Evolutionary conservation across 2,113 vertebrate species (phyloP), one percentile per base, ranked within the genome.

Genomic region (Toxotes chatareus): DNA sequence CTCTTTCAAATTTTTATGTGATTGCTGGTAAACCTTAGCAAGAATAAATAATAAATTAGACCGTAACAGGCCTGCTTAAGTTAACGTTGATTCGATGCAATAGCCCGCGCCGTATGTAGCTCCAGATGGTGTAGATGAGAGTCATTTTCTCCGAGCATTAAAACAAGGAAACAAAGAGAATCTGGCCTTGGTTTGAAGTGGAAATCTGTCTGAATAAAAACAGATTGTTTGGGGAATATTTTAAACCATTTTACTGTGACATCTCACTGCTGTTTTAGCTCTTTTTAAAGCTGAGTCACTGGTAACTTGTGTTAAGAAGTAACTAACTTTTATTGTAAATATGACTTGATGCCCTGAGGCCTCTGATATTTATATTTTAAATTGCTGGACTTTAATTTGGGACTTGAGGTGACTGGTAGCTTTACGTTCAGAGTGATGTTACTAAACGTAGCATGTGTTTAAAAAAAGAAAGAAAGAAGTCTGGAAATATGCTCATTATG

Each of bases 11-110:
- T 11, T 84, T 86, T 79, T 60, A 67, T 79, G 53, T 31, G 42
- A 79, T 67, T 72, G 60, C 74, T 77, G 63, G 76, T 76, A 78
- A 73, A 63, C 56, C 38, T 49, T 73, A 74, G 55, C 32, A 62
- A 77, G 60, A 51, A 70, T 89, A 57, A 88, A 87, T 82, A 84
- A 89, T 82, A 62, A 36, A 81, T 75, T 65, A 75, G 66, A 82
- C 27, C 72, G 12, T 72, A 86, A 74, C 68, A 53, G 16, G 85
- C 68, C 61, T 64, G 73, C 53, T 64, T 76, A 46, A 27, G 46
- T 70, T 82, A 38, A 73, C 11, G 63, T 36, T 83, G 74, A 80
- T 72, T 82, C 44, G 66, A 88, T 76, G 62, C 67, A 34, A 19
- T 75, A 59, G 57, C 51, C 73, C 59, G 31, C 70, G 4, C 38